These are phyloP conservation scores for Theropithecus gelada DNA, from an alignment of 2,113 vertebrate genomes.

Conservation along the genomic window DNA sequence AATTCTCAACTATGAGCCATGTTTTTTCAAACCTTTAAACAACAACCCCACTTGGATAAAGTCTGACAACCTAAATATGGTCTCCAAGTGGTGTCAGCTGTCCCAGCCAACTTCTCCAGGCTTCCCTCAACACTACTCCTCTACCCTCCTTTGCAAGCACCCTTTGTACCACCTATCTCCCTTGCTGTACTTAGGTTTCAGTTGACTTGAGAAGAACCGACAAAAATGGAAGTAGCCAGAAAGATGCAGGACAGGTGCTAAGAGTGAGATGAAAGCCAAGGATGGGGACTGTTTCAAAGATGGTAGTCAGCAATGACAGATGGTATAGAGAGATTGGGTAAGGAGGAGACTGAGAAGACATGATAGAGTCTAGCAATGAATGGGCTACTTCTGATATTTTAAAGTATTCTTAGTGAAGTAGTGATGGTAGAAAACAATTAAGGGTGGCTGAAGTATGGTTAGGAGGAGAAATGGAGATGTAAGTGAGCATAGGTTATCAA, in stretches of 20 bases:
- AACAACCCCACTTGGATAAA: background rate
- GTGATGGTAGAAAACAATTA: background rate
- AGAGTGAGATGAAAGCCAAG: background rate
- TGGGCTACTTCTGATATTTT: background rate
- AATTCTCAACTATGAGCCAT: background rate
- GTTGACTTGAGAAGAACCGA: background rate
- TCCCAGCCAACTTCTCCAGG: background rate
- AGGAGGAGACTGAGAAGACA: background rate
- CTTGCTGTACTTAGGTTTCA: background rate
- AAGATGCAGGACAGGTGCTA: background rate
- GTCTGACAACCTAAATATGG: background rate
- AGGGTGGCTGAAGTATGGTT: background rate
- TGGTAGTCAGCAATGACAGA: background rate
- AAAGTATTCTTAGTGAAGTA: background rate
- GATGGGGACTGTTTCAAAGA: background rate
- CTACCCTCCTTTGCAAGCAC: background rate
- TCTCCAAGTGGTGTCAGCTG: background rate
- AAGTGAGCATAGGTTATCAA: background rate
- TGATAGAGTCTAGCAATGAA: background rate
- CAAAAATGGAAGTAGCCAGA: background rate
- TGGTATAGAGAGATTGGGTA: background rate
- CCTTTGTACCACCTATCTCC: background rate
- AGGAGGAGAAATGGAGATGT: background rate
- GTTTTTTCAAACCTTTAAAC: background rate
- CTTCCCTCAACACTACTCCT: background rate